Conservation (phyloP, 2,113 vertebrate genomes). For the Ovis canadensis region DNA sequence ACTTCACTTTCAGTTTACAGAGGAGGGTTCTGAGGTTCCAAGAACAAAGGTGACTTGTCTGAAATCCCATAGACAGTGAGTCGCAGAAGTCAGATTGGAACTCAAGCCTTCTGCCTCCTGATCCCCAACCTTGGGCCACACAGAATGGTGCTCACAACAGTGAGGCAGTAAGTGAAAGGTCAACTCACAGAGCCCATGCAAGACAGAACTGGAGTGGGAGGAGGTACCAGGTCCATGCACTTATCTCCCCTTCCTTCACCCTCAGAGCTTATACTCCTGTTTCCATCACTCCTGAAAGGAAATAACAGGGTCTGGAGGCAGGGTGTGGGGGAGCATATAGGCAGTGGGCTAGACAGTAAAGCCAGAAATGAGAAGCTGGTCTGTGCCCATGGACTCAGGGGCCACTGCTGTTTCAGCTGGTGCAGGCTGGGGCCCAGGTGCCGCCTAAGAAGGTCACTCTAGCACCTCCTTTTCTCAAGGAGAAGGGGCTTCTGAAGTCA, state of each 20-base stretch:
- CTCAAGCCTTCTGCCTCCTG: background rate
- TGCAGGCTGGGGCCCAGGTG: background rate
- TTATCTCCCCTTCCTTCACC: background rate
- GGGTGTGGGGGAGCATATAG: background rate
- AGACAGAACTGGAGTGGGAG: background rate
- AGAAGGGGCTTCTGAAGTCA: background rate
- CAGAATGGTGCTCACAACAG: background rate
- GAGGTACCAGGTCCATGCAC: background rate
- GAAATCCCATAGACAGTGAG: background rate
- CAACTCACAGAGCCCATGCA: background rate
- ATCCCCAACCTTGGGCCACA: background rate
- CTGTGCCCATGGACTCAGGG: background rate
- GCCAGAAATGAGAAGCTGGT: background rate
- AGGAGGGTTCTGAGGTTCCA: background rate
- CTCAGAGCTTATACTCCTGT: background rate
- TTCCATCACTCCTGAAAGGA: background rate
- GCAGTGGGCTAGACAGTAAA: background rate
- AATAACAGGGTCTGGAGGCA: background rate
- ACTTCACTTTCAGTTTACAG: background rate
- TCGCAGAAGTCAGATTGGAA: background rate
- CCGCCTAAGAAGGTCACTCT: background rate
- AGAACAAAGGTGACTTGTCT: background rate
- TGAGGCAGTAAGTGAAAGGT: background rate
- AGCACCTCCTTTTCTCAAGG: background rate
- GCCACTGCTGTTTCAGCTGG: background rate